A percentile compares a stretch with the other conserved stretches of the same genome.
Evolutionary conservation across 1,140 invertebrate species (phyloP).

Genomic region (Cotesia vestalis): DNA sequence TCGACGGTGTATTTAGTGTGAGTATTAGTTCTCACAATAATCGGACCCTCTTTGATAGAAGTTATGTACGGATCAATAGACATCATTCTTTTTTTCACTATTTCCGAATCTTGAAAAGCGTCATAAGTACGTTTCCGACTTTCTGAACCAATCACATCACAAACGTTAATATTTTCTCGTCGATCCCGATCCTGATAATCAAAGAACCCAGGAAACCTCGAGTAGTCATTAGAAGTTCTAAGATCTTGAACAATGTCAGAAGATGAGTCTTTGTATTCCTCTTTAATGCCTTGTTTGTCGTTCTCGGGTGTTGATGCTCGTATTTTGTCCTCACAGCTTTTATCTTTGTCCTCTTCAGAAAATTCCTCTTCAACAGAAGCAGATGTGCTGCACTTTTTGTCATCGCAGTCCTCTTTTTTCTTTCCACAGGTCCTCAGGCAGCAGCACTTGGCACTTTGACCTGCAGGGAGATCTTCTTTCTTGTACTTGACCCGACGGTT

Average conservation of each 20-base stretch:
- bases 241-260: slow-evolving; percentile 13
- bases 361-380: slow-evolving; percentile 36
- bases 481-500: slow-evolving; percentile 91
- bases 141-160: slow-evolving; percentile 4
- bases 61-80: slow-evolving; percentile 32
- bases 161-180: neutral
- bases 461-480: slow-evolving; percentile 74
- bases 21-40: slow-evolving; percentile 37
- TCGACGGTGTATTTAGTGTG: slow-evolving; percentile 63
- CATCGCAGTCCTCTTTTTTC: slow-evolving; percentile 68
- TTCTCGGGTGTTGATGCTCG: neutral
- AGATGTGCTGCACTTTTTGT: slow-evolving; percentile 42
- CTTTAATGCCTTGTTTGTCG: slow-evolving; percentile 22
- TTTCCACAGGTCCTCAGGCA: slow-evolving; percentile 66
- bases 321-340: slow-evolving; percentile 11
- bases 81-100: slow-evolving; percentile 23
- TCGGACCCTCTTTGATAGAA: slow-evolving; percentile 17
- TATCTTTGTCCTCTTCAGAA: slow-evolving; percentile 31
- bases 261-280: slow-evolving; percentile 12
- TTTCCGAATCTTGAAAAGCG: slow-evolving; percentile 21
- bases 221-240: slow-evolving; percentile 15
- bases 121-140: slow-evolving; percentile 29
- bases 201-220: slow-evolving; percentile 20
- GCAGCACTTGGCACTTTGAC: slow-evolving; percentile 64
- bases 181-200: slow-evolving; percentile 17